Conservation (phyloP, 2,797 vertebrate species). For the Picus viridis region DNA sequence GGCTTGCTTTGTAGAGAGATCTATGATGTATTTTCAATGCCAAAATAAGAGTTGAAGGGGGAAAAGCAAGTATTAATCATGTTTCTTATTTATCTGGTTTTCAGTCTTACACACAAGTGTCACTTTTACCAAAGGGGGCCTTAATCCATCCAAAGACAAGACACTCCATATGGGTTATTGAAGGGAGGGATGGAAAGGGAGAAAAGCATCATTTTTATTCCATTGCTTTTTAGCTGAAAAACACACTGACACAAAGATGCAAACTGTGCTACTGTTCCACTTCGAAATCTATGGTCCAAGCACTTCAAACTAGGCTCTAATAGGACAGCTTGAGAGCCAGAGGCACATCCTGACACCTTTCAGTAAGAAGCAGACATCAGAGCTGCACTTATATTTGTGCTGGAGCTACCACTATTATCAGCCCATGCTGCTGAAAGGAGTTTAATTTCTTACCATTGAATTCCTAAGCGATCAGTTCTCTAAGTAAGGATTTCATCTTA, state of each 20-base stretch:
- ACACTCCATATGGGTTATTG: not conserved
- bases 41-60: not conserved
- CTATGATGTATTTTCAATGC: not conserved
- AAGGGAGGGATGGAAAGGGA: not conserved
- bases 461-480: not conserved
- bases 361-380: not conserved
- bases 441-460: not conserved
- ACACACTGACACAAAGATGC: not conserved
- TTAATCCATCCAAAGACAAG: not conserved
- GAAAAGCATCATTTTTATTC: not conserved
- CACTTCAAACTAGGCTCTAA: not conserved
- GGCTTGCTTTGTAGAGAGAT: not conserved
- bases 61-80: not conserved
- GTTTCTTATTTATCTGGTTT: not conserved
- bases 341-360: not conserved
- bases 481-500: constrained; percentile 8
- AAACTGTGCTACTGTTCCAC: not conserved
- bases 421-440: not conserved
- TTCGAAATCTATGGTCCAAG: not conserved
- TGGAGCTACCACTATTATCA: not conserved
- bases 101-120: not conserved
- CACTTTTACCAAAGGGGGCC: not conserved
- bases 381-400: not conserved
- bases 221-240: not conserved
- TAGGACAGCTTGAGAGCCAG: not conserved